Evolutionary conservation across 2,888 invertebrate species (phyloP), one percentile per base, ranked within the genome.

Genomic region (Tuta absoluta): DNA sequence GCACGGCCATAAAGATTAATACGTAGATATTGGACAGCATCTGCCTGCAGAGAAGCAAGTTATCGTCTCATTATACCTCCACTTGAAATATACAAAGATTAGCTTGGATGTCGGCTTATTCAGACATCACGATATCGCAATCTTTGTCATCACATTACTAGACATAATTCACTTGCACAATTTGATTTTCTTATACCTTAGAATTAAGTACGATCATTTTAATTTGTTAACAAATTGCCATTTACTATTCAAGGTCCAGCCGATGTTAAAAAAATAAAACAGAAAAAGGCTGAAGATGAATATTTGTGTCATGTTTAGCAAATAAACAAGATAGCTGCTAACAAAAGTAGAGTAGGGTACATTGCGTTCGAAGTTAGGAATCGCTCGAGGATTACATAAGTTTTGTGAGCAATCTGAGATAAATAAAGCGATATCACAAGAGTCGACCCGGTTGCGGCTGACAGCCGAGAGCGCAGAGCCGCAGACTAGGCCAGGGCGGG

Each of bases 91-190:
- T 53, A 65, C 62, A 64, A 65, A n/a, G 49, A 45, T 63, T 65
- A 67, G 28, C 64, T 62, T 65, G 63, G 68, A 45, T 41, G 41
- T 38, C 38, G 63, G 58, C 59, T 74, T 70, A 73, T 70, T 68
- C 70, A 67, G 69, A 66, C 64, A 64, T 67, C 67, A 65, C 64
- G 74, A 71, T 74, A 73, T 53, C 21, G 65, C 69, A 68, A 78
- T 74, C 71, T 65, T 63, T 78, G 76, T 78, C 79, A 78, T 78
- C 75, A 63, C 64, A 64, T 68, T 33, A 59, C 17, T 70, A 72
- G 10, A 17, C 11, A 41, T 49, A 48, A 60, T 23, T 51, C 38
- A 37, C 23, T 37, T 63, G 37, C 48, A 33, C 48, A 57, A 57
- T 21, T 19, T 21, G 14, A 38, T 37, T 58, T 21, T 58, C 12